Evolutionary conservation across 2,797 vertebrate genomes (phyloP), one percentile per base, ranked within the genome.

Genomic region (Argentina silus): DNA sequence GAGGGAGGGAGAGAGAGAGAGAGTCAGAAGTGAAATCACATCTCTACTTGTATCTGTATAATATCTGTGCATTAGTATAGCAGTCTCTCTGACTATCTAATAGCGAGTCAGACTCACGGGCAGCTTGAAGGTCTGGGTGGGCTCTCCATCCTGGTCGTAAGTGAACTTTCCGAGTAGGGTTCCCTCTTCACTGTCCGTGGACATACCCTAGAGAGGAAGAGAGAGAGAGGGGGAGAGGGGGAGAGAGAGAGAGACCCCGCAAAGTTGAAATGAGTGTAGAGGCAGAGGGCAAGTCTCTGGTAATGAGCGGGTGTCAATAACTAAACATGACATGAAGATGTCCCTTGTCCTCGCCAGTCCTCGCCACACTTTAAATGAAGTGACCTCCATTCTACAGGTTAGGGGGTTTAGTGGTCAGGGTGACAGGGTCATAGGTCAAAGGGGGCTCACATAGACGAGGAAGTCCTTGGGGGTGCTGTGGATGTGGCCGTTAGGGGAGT

Each of bases 391-490:
- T n/a, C n/a, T n/a, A n/a, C n/a, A n/a, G n/a, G n/a, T n/a, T n/a
- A n/a, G n/a, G n/a, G n/a, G n/a, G n/a, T n/a, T n/a, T n/a, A n/a
- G n/a, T n/a, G n/a, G n/a, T n/a, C n/a, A n/a, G n/a, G n/a, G 17
- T 3, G 2, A 53, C 14, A 53, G 14, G 17, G 14, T n/a, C 51
- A 53, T 12, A 53, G 51, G 51, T 53, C 51, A 53, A 8, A 53
- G 14, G 59, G 7, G 19, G 93, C 94, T 94, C 87, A 96, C 95
- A 0, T 93, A 95, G 80, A 96, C 76, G 6, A 85, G 74, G 0
- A 96, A 95, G 74, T 95, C 93, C 81, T 83, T 94, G 42, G 94
- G 95, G 7, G 95, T 95, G 0, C 93, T 95, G 78, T 89, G 87
- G 75, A 94, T 94, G 70, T 89, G 90, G 9, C 90, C 91, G 42